Base-by-base conservation (phyloP, 2,888 invertebrate species). In the Loripinus fragilis region DNA sequence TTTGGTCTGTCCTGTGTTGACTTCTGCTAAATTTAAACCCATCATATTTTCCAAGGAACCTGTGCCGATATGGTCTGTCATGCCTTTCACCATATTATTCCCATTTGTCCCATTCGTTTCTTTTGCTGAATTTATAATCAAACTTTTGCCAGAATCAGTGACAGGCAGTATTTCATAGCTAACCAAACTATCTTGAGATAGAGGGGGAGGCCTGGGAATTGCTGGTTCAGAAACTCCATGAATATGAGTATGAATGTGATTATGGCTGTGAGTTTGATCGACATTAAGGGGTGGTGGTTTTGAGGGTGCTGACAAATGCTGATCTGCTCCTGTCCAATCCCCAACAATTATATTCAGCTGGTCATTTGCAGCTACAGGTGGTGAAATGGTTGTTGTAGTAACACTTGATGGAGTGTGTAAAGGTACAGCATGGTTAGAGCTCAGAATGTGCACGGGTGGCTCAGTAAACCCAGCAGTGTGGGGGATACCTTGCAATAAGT, bases 311-410 rank as follows among this genome's bases (percentile, higher is more conserved):
- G 60, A 12, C 33, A 60, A 33, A 33, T 25, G 7, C 17, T 60
- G 10, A 17, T 60, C 60, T 1, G 60, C 60, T 17, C 60, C 60
- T 28, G 33, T 60, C 60, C 60, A 60, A 33, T 60, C 60, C 1
- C 60, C 60, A 20, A 60, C 60, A 17, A 60, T 60, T 20, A 60
- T 33, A 60, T 60, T 60, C 20, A 30, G 5, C 5, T 33, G 60
- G 15, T 60, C 60, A 33, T 60, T 60, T 30, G 60, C 17, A 10
- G 69, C 68, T 38, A 67, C 64, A 67, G 70, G 30, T 70, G 73
- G 70, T 25, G 33, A 28, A 52, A 67, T 60, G 28, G 50, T 50
- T 55, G n/a, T 60, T 64, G 48, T 38, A 33, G 30, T 3, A 8
- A 60, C 41, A 33, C 33, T 60, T 41, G 41, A 10, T 45, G 15